Evolutionary conservation across 2,888 invertebrate species (phyloP).

Genomic region (Artemia sp.): DNA sequence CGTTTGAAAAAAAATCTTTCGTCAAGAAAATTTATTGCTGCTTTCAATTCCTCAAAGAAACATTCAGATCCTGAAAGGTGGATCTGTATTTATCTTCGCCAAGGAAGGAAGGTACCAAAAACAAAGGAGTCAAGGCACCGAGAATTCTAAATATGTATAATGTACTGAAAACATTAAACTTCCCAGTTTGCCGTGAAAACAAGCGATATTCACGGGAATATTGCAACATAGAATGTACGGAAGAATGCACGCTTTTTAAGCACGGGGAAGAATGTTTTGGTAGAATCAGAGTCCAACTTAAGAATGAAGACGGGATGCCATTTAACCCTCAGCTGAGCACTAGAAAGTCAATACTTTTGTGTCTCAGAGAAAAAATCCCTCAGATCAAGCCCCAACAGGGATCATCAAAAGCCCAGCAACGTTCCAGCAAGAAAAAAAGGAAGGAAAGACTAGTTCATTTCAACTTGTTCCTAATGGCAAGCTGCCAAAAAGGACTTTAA

Average conservation of each 20-base stretch:
- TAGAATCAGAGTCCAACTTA: constrained; percentile 76
- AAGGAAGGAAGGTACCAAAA: constrained; percentile 67
- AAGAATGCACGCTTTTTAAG: no score
- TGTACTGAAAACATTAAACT: no score
- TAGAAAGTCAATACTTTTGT: constrained; percentile 53
- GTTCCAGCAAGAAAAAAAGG: no score
- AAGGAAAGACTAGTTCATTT: no score
- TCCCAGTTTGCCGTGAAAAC: no score
- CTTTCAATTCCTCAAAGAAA: constrained; percentile 47
- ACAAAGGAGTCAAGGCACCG: constrained; percentile 35
- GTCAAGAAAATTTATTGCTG: constrained; percentile 20
- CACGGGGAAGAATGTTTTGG: constrained; percentile 36
- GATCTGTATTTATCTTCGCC: constrained; percentile 85
- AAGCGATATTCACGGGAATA: no score
- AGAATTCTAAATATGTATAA: no score
- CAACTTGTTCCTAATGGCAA: no score
- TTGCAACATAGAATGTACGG: no score
- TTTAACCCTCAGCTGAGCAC: constrained; percentile 39
- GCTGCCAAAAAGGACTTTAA: no score
- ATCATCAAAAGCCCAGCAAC: no score
- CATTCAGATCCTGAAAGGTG: constrained; percentile 71
- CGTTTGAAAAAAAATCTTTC: no score
- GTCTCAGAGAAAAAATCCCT: constrained; percentile 68
- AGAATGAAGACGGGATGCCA: constrained; percentile 67
- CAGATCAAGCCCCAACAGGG: constrained; percentile 46